Evolutionary conservation across 2,113 vertebrate genomes (phyloP), one percentile per base, ranked within the genome.

Genomic region (Pedionomus torquatus): DNA sequence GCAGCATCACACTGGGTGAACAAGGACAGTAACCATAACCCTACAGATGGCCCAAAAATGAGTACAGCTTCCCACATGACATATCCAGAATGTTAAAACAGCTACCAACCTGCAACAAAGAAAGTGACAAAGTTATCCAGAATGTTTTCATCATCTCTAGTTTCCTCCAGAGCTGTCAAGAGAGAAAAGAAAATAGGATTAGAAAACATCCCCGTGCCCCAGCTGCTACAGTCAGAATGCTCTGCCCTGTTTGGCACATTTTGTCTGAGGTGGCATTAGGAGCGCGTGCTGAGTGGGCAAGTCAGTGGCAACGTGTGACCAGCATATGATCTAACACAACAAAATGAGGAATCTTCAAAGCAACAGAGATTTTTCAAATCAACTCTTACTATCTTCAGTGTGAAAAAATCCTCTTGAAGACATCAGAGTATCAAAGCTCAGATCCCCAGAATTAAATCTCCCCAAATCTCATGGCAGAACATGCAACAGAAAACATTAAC

Each of bases 71-170:
- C 11, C 65, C 48, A 52, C 7, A 16, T 9, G 6, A 72, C 20
- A 84, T 21, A 90, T 8, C 12, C 25, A 89, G 93, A 95, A 41
- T 1, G 7, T 35, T 77, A 81, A 86, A 90, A 88, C 6, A 89
- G 68, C n/a, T 94, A 98, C 99, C 70, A 57, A 99, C 99, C 99
- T 1, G 99, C 99, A 48, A 99, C 98, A 96, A 99, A 99, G 97
- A 99, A 99, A 21, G 99, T 99, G 68, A 99, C 95, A 12, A 99
- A 99, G 64, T 99, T 99, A 97, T 99, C 99, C 97, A 99, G 51
- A 97, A 99, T 98, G 15, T 97, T 92, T 95, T 99, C 98, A 26
- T 99, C 98, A 4, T 99, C 98, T 87, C 97, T 98, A 31, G 97
- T 89, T 6, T 96, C 97, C 46, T 98, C 98, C 78, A 98, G 97